Evolutionary conservation across 2,113 vertebrate genomes (phyloP).

Genomic region (Pelobates fuscus): DNA sequence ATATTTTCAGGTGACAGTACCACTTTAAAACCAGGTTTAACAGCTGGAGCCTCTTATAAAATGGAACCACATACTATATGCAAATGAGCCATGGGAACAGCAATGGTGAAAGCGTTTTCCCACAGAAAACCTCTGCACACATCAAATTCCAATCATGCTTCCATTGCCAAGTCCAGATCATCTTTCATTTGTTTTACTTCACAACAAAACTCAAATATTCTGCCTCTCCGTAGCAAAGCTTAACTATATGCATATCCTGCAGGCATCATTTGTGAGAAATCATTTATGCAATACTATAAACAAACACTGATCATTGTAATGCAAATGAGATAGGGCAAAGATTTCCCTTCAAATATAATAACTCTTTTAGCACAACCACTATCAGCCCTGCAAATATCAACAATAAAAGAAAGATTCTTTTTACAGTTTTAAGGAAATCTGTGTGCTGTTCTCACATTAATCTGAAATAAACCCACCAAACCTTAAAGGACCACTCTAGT

Average conservation of each 20-base stretch:
- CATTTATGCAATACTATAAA: background rate
- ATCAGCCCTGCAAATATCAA: too few relatives aligned
- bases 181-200: slow-evolving; percentile 54
- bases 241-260: slow-evolving; percentile 6
- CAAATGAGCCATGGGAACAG: slow-evolving; percentile 50
- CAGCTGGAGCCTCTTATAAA: slow-evolving; percentile 13
- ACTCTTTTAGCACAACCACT: too few relatives aligned
- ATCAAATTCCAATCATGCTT: slow-evolving; percentile 52
- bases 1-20: too few relatives aligned
- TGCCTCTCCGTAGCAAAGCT: slow-evolving; percentile 34
- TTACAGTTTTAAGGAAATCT: too few relatives aligned
- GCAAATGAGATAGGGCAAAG: background rate
- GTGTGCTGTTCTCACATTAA: too few relatives aligned
- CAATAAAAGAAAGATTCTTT: too few relatives aligned
- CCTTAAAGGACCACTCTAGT: too few relatives aligned
- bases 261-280: slow-evolving; percentile 27
- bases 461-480: too few relatives aligned
- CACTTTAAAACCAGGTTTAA: slow-evolving; percentile 7
- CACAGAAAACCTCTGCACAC: slow-evolving; percentile 53
- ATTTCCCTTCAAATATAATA: too few relatives aligned
- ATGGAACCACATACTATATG: slow-evolving; percentile 32
- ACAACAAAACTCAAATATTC: slow-evolving; percentile 46
- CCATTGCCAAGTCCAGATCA: slow-evolving; percentile 54
- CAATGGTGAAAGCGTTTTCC: slow-evolving; percentile 51
- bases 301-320: background rate